These are phyloP conservation scores for Delia radicum DNA, from an alignment of 1,140 invertebrate genomes.

Conservation along the genomic window DNA sequence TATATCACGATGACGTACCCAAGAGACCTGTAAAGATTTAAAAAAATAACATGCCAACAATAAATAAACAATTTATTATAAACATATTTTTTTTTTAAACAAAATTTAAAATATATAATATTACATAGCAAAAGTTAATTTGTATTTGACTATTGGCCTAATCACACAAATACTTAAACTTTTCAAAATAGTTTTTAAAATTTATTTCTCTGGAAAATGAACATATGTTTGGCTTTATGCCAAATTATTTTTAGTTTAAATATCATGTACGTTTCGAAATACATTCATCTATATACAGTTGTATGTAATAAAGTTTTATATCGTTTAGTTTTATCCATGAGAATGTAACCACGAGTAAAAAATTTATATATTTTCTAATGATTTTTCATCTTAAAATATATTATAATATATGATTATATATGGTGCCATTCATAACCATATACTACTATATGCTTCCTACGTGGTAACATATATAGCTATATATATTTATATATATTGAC, in stretches of 20 bases:
- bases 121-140: conserved; percentile 6
- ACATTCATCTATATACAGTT: no score
- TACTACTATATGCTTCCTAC: no score
- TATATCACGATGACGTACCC: conserved; percentile 83
- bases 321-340: no score
- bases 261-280: background rate
- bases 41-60: background rate
- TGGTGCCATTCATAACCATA: no score
- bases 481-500: no score
- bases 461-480: no score
- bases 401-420: no score
- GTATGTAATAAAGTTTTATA: no score
- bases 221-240: background rate
- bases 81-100: background rate
- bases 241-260: background rate
- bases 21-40: conserved; percentile 70
- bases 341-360: no score
- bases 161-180: conserved; percentile 19
- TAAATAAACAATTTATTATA: background rate
- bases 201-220: background rate
- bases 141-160: conserved; percentile 11
- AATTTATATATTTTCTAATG: no score
- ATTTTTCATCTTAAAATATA: no score
- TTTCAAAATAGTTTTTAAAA: background rate
- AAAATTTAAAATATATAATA: background rate